Conservation (phyloP, 2,797 vertebrate species). For the Anas bahamensis region DNA sequence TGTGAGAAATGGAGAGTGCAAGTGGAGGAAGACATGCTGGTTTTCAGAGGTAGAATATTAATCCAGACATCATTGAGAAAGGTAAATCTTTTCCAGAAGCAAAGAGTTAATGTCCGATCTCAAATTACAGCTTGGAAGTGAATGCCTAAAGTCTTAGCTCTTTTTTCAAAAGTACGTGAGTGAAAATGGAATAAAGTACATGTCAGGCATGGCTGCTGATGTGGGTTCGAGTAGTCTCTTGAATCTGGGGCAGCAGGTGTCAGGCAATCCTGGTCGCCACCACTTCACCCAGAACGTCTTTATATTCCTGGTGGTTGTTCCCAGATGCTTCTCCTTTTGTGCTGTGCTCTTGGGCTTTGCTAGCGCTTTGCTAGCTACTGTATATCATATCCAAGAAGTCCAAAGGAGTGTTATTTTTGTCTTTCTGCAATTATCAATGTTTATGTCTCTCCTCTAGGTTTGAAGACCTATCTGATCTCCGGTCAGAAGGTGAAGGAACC, state of each 20-base stretch:
- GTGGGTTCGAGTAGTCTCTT: not conserved
- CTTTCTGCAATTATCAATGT: slow-evolving; percentile 41
- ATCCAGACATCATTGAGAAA: not conserved
- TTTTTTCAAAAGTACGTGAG: not conserved
- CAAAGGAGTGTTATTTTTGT: not conserved
- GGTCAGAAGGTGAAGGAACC: slow-evolving; percentile 86
- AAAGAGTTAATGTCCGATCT: slow-evolving; percentile 16
- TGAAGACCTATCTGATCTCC: slow-evolving; percentile 94
- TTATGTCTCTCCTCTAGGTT: slow-evolving; percentile 76
- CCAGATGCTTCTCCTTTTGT: not conserved
- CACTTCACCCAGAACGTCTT: not conserved
- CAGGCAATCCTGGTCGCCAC: not conserved
- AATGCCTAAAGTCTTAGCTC: not conserved
- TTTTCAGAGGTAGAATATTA: not conserved
- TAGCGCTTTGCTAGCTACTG: not conserved
- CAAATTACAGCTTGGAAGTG: not conserved
- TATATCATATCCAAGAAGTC: not conserved
- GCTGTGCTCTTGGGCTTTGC: not conserved
- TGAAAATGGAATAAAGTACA: not conserved
- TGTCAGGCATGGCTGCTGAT: not conserved
- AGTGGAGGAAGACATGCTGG: not conserved
- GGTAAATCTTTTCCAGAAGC: not conserved
- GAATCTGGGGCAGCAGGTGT: not conserved
- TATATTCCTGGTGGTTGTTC: not conserved
- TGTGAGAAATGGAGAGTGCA: not conserved